Conservation (phyloP, 2,797 vertebrate species). For the Sebastes reedi region DNA sequence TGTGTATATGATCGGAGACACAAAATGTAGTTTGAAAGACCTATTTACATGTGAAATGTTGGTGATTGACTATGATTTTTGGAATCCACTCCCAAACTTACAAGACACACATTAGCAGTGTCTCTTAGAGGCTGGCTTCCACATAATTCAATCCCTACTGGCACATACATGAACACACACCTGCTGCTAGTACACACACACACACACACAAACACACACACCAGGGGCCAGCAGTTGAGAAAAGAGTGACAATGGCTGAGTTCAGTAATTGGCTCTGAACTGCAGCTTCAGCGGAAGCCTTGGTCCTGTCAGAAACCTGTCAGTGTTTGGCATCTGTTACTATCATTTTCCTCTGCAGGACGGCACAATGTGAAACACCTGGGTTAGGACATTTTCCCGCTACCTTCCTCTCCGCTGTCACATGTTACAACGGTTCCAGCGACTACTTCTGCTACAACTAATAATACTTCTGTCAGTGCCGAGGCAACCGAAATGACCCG, state of each 20-base stretch:
- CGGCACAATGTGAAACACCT: slow-evolving; percentile 50
- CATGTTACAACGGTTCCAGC: slow-evolving; percentile 36
- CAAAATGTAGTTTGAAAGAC: not conserved
- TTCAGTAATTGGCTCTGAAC: slow-evolving; percentile 75
- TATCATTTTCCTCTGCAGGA: slow-evolving; percentile 53
- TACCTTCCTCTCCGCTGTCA: slow-evolving; percentile 50
- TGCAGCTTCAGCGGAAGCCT: slow-evolving; percentile 73
- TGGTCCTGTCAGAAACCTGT: slow-evolving; percentile 58
- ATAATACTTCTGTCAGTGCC: slow-evolving; percentile 63
- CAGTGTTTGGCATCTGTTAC: slow-evolving; percentile 61
- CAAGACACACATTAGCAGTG: not conserved
- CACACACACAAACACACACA: not conserved
- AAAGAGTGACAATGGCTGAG: slow-evolving; percentile 59
- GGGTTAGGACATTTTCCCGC: slow-evolving; percentile 41
- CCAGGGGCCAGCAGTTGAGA: slow-evolving; percentile 17
- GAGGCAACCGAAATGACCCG: slow-evolving; percentile 40
- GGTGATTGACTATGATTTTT: slow-evolving; percentile 5
- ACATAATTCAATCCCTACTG: not conserved
- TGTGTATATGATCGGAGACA: not conserved
- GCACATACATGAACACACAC: not conserved
- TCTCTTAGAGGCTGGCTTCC: not conserved
- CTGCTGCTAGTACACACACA: not conserved
- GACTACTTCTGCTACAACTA: slow-evolving; percentile 39
- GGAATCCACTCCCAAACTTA: not conserved
- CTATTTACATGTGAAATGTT: not conserved